Conservation (phyloP, 2,888 invertebrate species). For the Scaptodrosophila latifasciaeformis region DNA sequence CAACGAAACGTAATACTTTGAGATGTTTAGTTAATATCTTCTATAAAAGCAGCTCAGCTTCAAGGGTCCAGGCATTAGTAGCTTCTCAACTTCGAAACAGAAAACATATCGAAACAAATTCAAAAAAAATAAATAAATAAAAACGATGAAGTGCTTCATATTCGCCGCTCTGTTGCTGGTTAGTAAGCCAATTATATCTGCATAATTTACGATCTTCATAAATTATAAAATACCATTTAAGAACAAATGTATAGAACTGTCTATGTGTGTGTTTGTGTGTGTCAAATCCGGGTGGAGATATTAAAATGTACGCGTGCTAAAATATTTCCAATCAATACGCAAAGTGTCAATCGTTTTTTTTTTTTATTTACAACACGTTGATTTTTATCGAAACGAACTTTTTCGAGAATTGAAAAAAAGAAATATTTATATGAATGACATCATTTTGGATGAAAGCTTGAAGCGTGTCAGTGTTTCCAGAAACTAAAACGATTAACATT, state of each 20-base stretch:
- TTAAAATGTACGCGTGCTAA: constrained; percentile 42
- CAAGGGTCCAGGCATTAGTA: constrained; percentile 51
- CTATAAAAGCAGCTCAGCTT: constrained; percentile 52
- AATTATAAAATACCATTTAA: constrained; percentile 6
- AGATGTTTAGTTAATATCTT: constrained; percentile 35
- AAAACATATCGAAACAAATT: constrained; percentile 23
- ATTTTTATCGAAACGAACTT: too few species aligned
- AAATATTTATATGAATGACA: too few species aligned
- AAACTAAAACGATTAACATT: too few species aligned
- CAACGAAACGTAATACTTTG: constrained; percentile 28
- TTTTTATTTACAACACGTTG: background rate
- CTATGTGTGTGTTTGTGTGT: background rate
- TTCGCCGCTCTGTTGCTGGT: constrained; percentile 67
- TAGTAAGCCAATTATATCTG: constrained; percentile 46
- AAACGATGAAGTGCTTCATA: constrained; percentile 61
- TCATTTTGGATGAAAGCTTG: too few species aligned
- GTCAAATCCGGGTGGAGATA: constrained; percentile 43
- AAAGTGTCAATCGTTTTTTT: background rate
- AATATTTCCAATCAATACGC: background rate
- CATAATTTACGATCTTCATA: constrained; percentile 25
- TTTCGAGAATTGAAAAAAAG: too few species aligned
- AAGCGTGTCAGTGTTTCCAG: too few species aligned
- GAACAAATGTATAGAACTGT: background rate
- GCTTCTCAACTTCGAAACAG: constrained; percentile 32
- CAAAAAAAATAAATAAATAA: constrained; percentile 14